These are phyloP conservation scores for Zosterops pallidus DNA, from an alignment of 2,113 vertebrate species.

Conservation along the genomic window DNA sequence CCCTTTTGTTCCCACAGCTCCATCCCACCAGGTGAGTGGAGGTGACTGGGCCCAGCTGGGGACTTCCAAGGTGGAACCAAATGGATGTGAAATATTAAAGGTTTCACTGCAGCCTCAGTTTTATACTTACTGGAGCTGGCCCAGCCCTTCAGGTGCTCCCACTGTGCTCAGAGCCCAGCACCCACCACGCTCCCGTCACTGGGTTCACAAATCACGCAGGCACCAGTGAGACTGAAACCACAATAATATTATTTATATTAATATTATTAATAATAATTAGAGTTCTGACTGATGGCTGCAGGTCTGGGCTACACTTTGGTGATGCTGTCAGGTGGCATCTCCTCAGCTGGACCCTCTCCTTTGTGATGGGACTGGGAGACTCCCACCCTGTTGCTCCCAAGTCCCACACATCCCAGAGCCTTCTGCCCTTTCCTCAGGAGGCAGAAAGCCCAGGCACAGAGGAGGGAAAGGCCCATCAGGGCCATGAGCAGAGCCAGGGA, in stretches of 20 bases:
- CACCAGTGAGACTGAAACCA: too few relatives aligned
- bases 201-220: too few relatives aligned
- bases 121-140: neutral
- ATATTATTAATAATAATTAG: neutral
- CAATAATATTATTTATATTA: neutral
- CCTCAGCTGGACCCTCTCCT: neutral
- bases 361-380: neutral
- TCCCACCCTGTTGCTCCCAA: neutral
- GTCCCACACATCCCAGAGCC: neutral
- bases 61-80: neutral
- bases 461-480: neutral
- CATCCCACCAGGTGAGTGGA: neutral
- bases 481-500: neutral
- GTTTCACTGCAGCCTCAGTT: neutral
- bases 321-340: neutral
- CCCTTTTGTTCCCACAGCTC: neutral
- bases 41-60: neutral
- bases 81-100: neutral
- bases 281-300: neutral
- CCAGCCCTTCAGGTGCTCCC: neutral
- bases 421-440: constrained; percentile 2
- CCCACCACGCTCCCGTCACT: too few relatives aligned
- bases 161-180: neutral
- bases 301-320: constrained; percentile 23
- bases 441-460: neutral